These are phyloP conservation scores for Colostygia pectinataria DNA, from an alignment of 2,888 invertebrate species.

Conservation along the genomic window DNA sequence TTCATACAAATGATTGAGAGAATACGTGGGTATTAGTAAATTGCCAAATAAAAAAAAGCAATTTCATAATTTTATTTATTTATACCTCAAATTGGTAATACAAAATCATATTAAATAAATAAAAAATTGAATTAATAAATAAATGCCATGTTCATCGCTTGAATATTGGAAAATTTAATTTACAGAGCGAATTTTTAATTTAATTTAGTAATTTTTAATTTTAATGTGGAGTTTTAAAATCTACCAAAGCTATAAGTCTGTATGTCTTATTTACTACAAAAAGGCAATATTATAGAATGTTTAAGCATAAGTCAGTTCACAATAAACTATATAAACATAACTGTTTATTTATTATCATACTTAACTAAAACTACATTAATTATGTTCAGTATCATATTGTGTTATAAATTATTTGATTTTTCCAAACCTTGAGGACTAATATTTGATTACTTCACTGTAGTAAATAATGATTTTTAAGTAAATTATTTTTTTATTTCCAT, in stretches of 20 bases:
- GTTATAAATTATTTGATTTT: too few species aligned
- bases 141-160: slow-evolving; percentile 54
- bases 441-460: too few species aligned
- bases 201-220: neutral
- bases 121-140: slow-evolving; percentile 67
- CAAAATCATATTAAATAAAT: slow-evolving; percentile 40
- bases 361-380: slow-evolving; percentile 44
- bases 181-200: slow-evolving; percentile 18
- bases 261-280: slow-evolving; percentile 30
- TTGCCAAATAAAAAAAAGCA: slow-evolving; percentile 20
- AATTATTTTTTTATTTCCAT: too few species aligned
- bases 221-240: slow-evolving; percentile 11
- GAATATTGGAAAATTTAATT: slow-evolving; percentile 21
- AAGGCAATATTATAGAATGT: slow-evolving; percentile 43
- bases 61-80: slow-evolving; percentile 47
- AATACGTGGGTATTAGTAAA: slow-evolving; percentile 19
- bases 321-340: slow-evolving; percentile 68
- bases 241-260: slow-evolving; percentile 5
- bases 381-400: slow-evolving; percentile 17
- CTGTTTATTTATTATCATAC: slow-evolving; percentile 55
- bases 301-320: slow-evolving; percentile 42
- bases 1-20: slow-evolving; percentile 4
- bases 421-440: too few species aligned
- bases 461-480: too few species aligned
- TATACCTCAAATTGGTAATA: slow-evolving; percentile 49